Conservation (phyloP, 2,888 invertebrate genomes). For the Noctuana brunneofusca region DNA sequence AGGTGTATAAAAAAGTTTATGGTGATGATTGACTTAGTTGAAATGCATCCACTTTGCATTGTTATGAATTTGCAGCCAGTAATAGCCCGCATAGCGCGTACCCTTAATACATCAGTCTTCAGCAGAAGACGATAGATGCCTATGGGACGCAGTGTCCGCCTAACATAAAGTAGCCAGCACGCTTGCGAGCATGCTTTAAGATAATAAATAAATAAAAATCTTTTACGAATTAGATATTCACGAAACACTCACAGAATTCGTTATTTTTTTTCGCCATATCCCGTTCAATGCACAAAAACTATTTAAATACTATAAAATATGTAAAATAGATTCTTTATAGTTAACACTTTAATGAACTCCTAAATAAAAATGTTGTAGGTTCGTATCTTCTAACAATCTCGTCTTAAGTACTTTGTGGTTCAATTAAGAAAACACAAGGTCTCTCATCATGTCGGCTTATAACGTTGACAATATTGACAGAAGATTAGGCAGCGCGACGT, state of each 20-base stretch:
- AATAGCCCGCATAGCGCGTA: too few species aligned
- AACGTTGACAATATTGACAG: slow-evolving; percentile 68
- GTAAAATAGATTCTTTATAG: neutral
- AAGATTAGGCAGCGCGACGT: slow-evolving; percentile 61
- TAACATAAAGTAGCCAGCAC: neutral
- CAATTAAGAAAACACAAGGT: slow-evolving; percentile 51
- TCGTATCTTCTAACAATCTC: neutral
- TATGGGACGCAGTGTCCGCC: too few species aligned
- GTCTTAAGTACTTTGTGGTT: slow-evolving; percentile 42
- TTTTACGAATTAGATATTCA: neutral
- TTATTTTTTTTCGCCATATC: slow-evolving; percentile 54
- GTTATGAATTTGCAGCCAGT: too few species aligned
- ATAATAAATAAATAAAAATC: neutral
- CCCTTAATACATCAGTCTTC: too few species aligned
- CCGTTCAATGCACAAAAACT: neutral
- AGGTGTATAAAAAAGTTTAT: too few species aligned
- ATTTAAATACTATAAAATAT: neutral
- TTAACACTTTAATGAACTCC: neutral
- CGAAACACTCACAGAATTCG: slow-evolving; percentile 72
- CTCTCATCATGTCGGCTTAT: slow-evolving; percentile 50
- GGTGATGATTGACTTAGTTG: too few species aligned
- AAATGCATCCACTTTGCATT: too few species aligned
- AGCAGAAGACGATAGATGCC: too few species aligned
- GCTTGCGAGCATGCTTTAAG: neutral
- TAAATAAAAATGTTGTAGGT: neutral